These are phyloP conservation scores for Temnothorax longispinosus DNA, from an alignment of 1,140 invertebrate genomes.

Conservation along the genomic window DNA sequence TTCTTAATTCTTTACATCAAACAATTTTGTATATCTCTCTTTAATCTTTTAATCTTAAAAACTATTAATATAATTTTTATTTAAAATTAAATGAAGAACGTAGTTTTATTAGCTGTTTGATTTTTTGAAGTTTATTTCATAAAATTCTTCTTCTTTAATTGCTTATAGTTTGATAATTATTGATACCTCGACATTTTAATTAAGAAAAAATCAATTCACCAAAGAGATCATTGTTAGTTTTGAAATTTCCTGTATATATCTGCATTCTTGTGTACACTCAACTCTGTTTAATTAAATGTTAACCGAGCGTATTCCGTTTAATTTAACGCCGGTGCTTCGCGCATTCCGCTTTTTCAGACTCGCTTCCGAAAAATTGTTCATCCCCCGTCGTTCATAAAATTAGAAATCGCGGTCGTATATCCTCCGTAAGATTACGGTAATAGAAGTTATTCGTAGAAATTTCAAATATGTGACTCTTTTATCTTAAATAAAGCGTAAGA, in stretches of 20 bases:
- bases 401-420: not conserved
- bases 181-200: not conserved
- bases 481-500: not conserved
- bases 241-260: not conserved
- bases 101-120: not conserved
- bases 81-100: not conserved
- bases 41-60: not conserved
- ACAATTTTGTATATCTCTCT: not conserved
- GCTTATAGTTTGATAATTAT: not conserved
- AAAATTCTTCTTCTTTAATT: not conserved
- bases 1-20: not conserved
- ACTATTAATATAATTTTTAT: not conserved
- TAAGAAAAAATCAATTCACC: not conserved
- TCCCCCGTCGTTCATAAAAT: not conserved
- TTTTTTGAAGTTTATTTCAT: not conserved
- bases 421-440: not conserved
- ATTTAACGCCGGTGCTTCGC: not conserved
- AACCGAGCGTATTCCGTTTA: slow-evolving; percentile 21
- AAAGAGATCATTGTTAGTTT: not conserved
- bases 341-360: not conserved
- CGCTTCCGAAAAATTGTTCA: slow-evolving; percentile 20
- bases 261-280: not conserved
- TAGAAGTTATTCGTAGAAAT: not conserved
- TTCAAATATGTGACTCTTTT: slow-evolving; percentile 1
- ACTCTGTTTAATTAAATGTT: slow-evolving; percentile 44